Percentiles rank a stretch among this genome's conserved stretches.
phyloP scores from a whole-genome alignment of 1,140 invertebrate genomes.

The Drosophila chauvacae region DNA sequence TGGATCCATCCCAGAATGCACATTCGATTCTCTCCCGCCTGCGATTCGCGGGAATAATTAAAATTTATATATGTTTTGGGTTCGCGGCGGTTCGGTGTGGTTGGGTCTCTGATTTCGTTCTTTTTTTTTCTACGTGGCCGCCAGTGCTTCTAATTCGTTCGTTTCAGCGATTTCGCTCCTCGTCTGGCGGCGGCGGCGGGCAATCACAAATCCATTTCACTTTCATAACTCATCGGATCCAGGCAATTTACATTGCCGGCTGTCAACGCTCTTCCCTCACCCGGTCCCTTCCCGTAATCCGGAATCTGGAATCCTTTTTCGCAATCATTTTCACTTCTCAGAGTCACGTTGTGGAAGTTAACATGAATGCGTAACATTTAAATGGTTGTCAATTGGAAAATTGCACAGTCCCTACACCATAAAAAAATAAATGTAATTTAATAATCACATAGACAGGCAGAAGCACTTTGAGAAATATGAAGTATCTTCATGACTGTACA shows the following conservation, averaged over 20 bases:
- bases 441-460: neutral
- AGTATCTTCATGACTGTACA: neutral
- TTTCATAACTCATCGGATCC: conserved; percentile 72
- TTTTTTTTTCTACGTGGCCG: neutral
- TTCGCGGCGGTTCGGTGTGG: conserved; percentile 32
- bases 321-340: neutral
- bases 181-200: conserved; percentile 25
- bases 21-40: conserved; percentile 54
- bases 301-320: conserved; percentile 1
- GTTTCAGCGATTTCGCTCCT: neutral
- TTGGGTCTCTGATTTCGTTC: conserved; percentile 25
- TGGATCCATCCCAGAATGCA: conserved; percentile 49
- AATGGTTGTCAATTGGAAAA: conserved; percentile 66
- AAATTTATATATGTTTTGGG: conserved; percentile 74
- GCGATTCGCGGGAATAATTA: conserved; percentile 75
- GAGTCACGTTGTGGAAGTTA: conserved; percentile 52
- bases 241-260: conserved; percentile 69
- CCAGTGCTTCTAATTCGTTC: conserved; percentile 51
- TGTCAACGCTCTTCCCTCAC: neutral
- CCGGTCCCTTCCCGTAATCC: neutral
- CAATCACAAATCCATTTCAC: conserved; percentile 67
- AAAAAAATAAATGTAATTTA: neutral
- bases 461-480: neutral
- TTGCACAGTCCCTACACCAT: conserved; percentile 15
- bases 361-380: conserved; percentile 55